phyloP scores from a whole-genome alignment of 2,113 vertebrate genomes.

The Thamnophis sirtalis region DNA sequence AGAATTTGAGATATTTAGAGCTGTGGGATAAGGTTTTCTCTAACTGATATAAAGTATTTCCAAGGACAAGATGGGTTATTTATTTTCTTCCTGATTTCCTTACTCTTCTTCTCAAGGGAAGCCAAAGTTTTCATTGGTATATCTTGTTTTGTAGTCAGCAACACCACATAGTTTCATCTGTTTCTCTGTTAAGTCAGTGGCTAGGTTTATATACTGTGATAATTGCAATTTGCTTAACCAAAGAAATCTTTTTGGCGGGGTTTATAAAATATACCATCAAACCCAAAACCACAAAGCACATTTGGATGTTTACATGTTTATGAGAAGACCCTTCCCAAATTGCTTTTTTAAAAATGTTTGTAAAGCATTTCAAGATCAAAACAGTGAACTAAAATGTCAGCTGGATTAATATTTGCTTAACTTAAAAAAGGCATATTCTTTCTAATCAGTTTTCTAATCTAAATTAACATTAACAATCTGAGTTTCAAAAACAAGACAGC shows the following conservation, averaged over 20 bases:
- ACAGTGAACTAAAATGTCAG: neutral
- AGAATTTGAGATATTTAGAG: neutral
- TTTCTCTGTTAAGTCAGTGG: neutral
- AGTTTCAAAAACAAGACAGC: neutral
- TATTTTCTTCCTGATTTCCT: neutral
- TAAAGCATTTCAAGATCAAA: neutral
- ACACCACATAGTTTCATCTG: neutral
- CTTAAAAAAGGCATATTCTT: neutral
- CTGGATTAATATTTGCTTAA: neutral
- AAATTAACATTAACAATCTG: neutral
- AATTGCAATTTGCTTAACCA: neutral
- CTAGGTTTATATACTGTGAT: neutral
- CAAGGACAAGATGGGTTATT: neutral
- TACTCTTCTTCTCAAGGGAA: neutral
- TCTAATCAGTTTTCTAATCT: neutral
- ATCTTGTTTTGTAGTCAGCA: neutral
- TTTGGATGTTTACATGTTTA: neutral
- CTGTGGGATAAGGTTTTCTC: neutral
- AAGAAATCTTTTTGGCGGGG: neutral
- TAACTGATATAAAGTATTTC: neutral
- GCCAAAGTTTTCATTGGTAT: neutral
- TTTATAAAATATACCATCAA: neutral
- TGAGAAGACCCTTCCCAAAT: neutral
- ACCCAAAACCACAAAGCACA: neutral
- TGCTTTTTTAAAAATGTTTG: neutral